A percentile compares a stretch with the other conserved stretches of the same genome.
Conservation (phyloP, 2,888 invertebrate species). For the Drosophila atroscutellata region DNA sequence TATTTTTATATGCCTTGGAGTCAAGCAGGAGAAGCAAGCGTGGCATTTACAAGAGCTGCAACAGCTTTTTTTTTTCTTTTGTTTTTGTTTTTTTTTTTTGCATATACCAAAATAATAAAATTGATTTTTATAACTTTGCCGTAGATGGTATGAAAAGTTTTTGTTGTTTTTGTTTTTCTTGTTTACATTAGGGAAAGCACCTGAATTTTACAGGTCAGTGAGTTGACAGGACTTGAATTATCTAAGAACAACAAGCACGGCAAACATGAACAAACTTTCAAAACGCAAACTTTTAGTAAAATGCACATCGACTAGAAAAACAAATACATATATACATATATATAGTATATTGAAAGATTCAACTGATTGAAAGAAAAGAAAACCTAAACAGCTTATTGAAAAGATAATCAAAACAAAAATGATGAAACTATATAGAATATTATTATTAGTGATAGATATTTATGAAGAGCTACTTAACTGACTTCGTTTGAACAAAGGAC, state of each 20-base stretch:
- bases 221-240: slow-evolving; percentile 30
- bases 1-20: neutral
- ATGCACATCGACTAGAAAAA: neutral
- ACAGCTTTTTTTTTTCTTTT: neutral
- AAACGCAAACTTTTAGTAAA: slow-evolving; percentile 5
- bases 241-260: slow-evolving; percentile 9
- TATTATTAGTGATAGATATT: neutral
- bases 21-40: neutral
- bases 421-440: neutral
- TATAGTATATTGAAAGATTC: neutral
- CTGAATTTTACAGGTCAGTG: slow-evolving; percentile 16
- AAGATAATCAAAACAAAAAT: too few species aligned
- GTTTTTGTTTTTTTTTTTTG: neutral
- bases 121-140: slow-evolving; percentile 4
- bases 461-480: neutral
- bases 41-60: neutral
- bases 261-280: slow-evolving; percentile 8
- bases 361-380: too few species aligned
- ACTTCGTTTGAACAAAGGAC: neutral
- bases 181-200: slow-evolving; percentile 11
- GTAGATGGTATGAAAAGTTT: neutral
- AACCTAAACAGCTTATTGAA: too few species aligned
- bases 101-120: neutral
- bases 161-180: neutral
- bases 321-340: neutral